A percentile compares a stretch with the other conserved stretches of the same genome.
Evolutionary conservation across 1,140 invertebrate species (phyloP).

Genomic region (Drosophila suzukii): DNA sequence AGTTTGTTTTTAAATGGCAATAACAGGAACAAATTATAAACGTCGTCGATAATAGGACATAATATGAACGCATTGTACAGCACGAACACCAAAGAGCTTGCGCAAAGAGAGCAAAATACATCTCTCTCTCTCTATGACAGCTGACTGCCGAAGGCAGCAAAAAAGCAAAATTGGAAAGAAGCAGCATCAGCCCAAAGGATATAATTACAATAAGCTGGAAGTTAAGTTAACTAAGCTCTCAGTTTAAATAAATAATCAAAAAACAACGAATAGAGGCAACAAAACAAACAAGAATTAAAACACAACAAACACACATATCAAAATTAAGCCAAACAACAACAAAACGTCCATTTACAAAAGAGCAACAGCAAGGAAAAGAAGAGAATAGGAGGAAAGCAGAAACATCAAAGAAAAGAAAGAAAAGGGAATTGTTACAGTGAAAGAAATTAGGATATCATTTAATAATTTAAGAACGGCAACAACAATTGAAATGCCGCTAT

Average conservation of each 20-base stretch:
- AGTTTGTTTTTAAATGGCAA: neutral
- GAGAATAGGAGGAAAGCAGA: constrained; percentile 3
- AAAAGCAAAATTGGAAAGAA: constrained; percentile 26
- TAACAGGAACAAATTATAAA: constrained; percentile 31
- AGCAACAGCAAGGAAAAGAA: constrained; percentile 24
- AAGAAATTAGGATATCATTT: constrained; percentile 10
- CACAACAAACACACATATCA: constrained; percentile 49
- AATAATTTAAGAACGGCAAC: neutral
- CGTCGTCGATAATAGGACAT: constrained; percentile 50
- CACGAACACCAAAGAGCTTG: constrained; percentile 34
- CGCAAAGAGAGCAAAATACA: constrained; percentile 37
- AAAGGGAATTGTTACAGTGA: constrained; percentile 19
- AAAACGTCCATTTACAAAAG: constrained; percentile 73
- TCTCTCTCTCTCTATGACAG: constrained; percentile 61
- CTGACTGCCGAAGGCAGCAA: constrained; percentile 59
- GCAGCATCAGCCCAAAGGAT: constrained; percentile 45
- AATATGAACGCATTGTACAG: constrained; percentile 51
- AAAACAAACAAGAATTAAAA: constrained; percentile 1
- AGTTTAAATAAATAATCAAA: constrained; percentile 2
- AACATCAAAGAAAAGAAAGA: constrained; percentile 1
- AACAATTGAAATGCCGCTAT: constrained; percentile 14
- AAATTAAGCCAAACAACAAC: constrained; percentile 45
- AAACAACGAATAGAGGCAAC: constrained; percentile 6
- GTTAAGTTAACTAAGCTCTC: neutral
- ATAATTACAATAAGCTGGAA: constrained; percentile 42